These are phyloP conservation scores for Hemistola chrysoprasaria DNA, from an alignment of 2,888 invertebrate species.

Conservation along the genomic window DNA sequence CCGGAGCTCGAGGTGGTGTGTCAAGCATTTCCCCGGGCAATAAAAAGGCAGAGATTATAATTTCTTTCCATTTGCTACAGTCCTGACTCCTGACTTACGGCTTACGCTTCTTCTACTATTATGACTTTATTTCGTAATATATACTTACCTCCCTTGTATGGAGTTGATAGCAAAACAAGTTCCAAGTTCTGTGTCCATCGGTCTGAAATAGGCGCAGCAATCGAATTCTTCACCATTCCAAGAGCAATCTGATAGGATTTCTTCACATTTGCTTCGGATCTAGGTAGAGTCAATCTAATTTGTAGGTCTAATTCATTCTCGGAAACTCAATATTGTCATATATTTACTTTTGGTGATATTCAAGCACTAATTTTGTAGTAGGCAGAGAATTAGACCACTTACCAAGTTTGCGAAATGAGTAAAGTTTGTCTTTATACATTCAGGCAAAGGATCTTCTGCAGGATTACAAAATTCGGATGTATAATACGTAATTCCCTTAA, in stretches of 20 bases:
- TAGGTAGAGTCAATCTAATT: too few relatives aligned
- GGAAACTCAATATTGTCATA: too few relatives aligned
- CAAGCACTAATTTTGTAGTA: too few relatives aligned
- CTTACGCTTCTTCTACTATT: too few relatives aligned
- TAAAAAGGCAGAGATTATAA: too few relatives aligned
- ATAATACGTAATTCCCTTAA: constrained; percentile 87
- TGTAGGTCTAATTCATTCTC: too few relatives aligned
- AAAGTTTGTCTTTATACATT: constrained; percentile 83
- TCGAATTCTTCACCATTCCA: constrained; percentile 84
- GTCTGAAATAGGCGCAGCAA: constrained; percentile 85
- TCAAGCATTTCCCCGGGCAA: too few relatives aligned
- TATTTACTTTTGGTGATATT: too few relatives aligned
- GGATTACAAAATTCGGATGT: constrained; percentile 85
- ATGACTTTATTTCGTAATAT: neutral
- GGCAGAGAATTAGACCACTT: constrained; percentile 34
- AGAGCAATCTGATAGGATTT: constrained; percentile 80
- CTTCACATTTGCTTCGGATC: constrained; percentile 82
- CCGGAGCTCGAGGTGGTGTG: too few relatives aligned
- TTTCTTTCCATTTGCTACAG: too few relatives aligned
- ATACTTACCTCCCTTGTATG: constrained; percentile 79
- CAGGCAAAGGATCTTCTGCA: constrained; percentile 68
- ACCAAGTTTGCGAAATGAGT: constrained; percentile 83
- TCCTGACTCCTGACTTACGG: too few relatives aligned
- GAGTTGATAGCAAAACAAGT: constrained; percentile 86
- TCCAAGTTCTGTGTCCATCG: constrained; percentile 86